phyloP scores from a whole-genome alignment of 2,888 invertebrate genomes.

The Pyrocoelia pectoralis region DNA sequence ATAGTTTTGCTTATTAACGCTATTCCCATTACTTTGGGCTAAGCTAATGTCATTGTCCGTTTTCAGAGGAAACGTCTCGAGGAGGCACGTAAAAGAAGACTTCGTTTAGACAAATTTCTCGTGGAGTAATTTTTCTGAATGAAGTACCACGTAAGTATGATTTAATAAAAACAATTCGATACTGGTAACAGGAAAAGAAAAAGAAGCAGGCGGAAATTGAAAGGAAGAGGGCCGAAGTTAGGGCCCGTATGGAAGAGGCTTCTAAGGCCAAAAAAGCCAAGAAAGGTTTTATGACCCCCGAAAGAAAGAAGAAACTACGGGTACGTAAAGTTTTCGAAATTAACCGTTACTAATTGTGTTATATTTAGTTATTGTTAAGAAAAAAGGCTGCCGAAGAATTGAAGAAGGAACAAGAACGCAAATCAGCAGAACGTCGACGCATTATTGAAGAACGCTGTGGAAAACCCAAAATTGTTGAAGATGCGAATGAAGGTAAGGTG shows the following conservation, averaged over 20 bases:
- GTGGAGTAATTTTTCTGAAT: conserved; percentile 1
- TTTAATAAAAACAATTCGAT: conserved; percentile 13
- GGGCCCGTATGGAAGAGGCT: conserved; percentile 98
- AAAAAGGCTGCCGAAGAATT: conserved; percentile 99
- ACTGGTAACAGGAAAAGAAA: conserved; percentile 84
- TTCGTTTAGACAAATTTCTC: conserved; percentile 2
- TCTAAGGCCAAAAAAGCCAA: conserved; percentile 98
- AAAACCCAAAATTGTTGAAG: conserved; percentile 88
- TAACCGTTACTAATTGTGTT: conserved; percentile 25
- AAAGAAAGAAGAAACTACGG: conserved; percentile 99
- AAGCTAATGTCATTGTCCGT: conserved; percentile 58
- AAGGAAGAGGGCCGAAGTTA: conserved; percentile 98
- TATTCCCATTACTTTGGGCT: neutral
- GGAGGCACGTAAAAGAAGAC: conserved; percentile 70
- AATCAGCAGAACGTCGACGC: conserved; percentile 97
- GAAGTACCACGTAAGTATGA: neutral
- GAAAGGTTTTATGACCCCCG: conserved; percentile 99
- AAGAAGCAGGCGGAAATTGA: conserved; percentile 98
- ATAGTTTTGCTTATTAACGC: neutral
- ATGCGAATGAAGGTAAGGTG: conserved; percentile 89
- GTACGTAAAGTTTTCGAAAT: conserved; percentile 67
- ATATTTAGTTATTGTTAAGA: conserved; percentile 91
- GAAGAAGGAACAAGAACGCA: conserved; percentile 99
- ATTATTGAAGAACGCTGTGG: conserved; percentile 97
- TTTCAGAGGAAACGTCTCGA: conserved; percentile 82